Base-by-base conservation (phyloP, 2,113 vertebrate genomes). In the Notiomystis cincta region DNA sequence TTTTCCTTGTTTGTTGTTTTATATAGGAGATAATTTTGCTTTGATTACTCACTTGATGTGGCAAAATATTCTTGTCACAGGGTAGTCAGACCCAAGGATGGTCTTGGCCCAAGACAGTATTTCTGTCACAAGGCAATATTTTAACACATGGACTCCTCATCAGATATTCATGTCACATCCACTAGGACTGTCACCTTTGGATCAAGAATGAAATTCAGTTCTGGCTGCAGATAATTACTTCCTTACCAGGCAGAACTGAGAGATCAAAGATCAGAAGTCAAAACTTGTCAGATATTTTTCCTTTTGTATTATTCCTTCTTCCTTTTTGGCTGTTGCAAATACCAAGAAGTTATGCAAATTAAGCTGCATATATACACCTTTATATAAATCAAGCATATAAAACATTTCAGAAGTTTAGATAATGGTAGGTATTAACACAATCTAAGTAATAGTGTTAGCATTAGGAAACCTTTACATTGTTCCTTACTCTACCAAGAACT, bases 171-270 rank as follows among this genome's bases (percentile, higher is more conserved):
- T 51, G 33, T 87, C 18, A 61, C 56, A 40, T 61, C 60, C 61
- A 61, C 57, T 48, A 79, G 65, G 91, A 84, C 76, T 86, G 67
- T 79, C 45, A 47, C 64, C 92, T 95, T 92, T 80, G 89, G 50
- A 62, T 35, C 2, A 33, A 92, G 72, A 90, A n/a, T n/a, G 30
- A 88, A 91, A 87, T 96, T 84, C 78, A 54, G 17, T 94, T 95
- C 89, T 80, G 71, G 78, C 53, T 73, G 50, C 62, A 95, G 86
- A 86, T 96, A 97, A 97, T 97, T 91, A 67, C 82, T 93, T 93
- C 76, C 65, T 95, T 58, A 92, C 64, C 70, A 92, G 58, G 47
- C 58, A 47, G 76, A 89, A 81, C 65, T 24, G 11, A 40, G 37
- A 71, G 42, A 95, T 82, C 86, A 92, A 89, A 96, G 83, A 71